Evolutionary conservation across 1,140 invertebrate genomes (phyloP).

Genomic region (Saccostrea cuccullata): DNA sequence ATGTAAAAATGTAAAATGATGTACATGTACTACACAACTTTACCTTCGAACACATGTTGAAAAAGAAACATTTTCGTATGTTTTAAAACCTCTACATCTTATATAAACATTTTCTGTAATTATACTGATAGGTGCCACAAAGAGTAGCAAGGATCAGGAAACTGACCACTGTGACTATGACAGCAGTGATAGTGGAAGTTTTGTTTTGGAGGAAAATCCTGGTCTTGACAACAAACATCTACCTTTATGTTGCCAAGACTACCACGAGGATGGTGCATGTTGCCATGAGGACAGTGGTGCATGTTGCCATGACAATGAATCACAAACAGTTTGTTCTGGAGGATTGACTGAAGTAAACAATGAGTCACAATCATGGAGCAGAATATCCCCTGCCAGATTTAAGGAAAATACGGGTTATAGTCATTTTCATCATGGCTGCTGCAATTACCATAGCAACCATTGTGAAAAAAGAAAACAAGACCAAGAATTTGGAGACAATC

Average conservation of each 20-base stretch:
- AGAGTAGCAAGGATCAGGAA: background rate
- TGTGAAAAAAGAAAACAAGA: background rate
- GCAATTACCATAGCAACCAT: background rate
- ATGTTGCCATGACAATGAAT: background rate
- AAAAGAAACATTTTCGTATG: too few relatives aligned
- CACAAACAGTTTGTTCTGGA: background rate
- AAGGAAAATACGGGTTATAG: background rate
- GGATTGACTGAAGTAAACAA: background rate
- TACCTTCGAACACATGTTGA: too few relatives aligned
- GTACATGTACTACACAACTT: too few relatives aligned
- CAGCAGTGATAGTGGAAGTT: background rate
- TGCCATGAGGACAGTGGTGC: background rate
- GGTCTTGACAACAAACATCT: background rate
- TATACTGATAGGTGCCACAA: too few relatives aligned
- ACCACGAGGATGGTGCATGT: too few relatives aligned
- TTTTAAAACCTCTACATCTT: too few relatives aligned
- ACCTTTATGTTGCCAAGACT: background rate
- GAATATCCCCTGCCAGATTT: background rate
- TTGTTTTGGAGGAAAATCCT: background rate
- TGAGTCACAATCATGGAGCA: background rate
- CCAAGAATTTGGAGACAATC: background rate
- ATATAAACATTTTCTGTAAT: too few relatives aligned
- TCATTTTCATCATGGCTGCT: background rate
- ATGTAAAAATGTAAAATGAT: too few relatives aligned
- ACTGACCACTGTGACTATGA: background rate